These are phyloP conservation scores for Limnephilus rhombicus DNA, from an alignment of 2,888 invertebrate genomes.

Conservation along the genomic window DNA sequence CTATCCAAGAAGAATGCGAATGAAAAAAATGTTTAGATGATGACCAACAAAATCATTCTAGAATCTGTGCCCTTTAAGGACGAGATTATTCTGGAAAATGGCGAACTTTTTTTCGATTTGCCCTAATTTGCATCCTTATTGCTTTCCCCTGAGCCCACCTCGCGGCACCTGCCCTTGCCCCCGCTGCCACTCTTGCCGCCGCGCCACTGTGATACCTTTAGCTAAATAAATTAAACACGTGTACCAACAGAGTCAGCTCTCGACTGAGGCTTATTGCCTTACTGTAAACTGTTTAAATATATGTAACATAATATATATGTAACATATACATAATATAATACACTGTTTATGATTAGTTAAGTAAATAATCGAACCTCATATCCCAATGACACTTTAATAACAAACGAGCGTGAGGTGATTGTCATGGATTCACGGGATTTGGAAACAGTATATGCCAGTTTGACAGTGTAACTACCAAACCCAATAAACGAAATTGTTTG, in stretches of 20 bases:
- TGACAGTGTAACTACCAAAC: background rate
- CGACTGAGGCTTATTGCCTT: background rate
- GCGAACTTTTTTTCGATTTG: background rate
- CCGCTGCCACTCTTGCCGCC: background rate
- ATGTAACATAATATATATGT: too few species aligned
- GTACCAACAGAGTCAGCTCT: background rate
- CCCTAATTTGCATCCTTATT: slow-evolving; percentile 1
- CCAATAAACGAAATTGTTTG: background rate
- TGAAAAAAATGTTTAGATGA: background rate
- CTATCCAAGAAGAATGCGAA: too few species aligned
- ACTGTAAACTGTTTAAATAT: background rate
- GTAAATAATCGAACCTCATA: background rate
- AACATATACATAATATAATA: background rate
- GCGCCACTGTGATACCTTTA: background rate
- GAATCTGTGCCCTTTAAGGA: background rate
- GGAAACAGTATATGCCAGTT: background rate
- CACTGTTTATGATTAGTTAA: background rate
- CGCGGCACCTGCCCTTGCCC: background rate
- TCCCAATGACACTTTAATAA: background rate
- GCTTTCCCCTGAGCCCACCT: background rate
- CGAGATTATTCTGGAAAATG: background rate
- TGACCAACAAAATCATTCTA: background rate
- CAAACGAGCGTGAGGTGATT: background rate
- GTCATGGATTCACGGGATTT: background rate
- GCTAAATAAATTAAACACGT: background rate